Conservation (phyloP, 23 tunicate genomes). For the Trididemnum nubilum region DNA sequence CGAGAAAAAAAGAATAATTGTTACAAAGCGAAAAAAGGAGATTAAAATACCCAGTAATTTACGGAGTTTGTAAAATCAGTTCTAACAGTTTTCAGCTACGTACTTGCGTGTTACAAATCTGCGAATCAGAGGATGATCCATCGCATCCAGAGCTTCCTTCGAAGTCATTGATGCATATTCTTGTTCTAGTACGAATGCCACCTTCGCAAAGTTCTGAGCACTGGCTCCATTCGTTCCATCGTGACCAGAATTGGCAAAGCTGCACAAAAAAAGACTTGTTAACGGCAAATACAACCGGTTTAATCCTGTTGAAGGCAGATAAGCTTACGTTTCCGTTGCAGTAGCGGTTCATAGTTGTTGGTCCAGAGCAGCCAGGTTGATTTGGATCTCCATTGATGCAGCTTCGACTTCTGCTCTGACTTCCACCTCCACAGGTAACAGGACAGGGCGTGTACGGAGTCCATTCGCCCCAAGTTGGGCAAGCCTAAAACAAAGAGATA, state of each 20-base stretch:
- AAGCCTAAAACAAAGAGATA: slow-evolving; percentile 29
- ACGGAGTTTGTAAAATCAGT: not conserved
- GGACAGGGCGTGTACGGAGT: slow-evolving; percentile 36
- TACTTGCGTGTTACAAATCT: slow-evolving; percentile 51
- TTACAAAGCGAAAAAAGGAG: no score
- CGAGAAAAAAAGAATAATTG: no score
- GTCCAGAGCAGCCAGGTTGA: slow-evolving; percentile 44
- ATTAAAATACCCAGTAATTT: no score
- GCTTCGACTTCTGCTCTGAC: slow-evolving; percentile 6
- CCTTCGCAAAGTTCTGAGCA: slow-evolving; percentile 39
- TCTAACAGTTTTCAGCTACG: not conserved
- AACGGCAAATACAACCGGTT: not conserved
- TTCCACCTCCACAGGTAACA: slow-evolving; percentile 74
- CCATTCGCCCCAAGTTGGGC: slow-evolving; percentile 79
- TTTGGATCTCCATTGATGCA: slow-evolving; percentile 65
- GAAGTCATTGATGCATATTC: slow-evolving; percentile 50
- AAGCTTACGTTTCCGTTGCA: slow-evolving; percentile 63
- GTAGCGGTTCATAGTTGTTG: not conserved
- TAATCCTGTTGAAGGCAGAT: not conserved
- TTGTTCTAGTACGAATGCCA: slow-evolving; percentile 24
- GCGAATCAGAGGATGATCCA: slow-evolving; percentile 19
- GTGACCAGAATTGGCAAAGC: slow-evolving; percentile 55
- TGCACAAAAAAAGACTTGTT: not conserved
- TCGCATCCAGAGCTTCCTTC: slow-evolving; percentile 40
- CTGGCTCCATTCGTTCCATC: slow-evolving; percentile 39